These are phyloP conservation scores for Micropterix aruncella DNA, from an alignment of 2,888 invertebrate species.

Conservation along the genomic window DNA sequence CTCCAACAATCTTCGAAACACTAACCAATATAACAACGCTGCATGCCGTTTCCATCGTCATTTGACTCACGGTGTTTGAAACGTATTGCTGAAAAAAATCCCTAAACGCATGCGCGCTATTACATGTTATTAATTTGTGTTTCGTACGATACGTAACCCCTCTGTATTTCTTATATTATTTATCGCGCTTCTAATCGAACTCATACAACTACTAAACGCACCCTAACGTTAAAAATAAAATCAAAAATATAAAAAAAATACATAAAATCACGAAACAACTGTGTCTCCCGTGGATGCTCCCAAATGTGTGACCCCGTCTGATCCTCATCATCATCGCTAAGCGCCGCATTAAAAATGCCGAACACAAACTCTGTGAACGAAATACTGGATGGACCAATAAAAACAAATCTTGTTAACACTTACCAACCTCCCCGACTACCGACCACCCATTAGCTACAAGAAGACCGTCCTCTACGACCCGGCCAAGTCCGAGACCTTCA, in stretches of 20 bases:
- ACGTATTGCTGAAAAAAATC: not conserved
- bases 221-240: not conserved
- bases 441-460: constrained; percentile 34
- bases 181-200: not conserved
- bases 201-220: too few relatives aligned
- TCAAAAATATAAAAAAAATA: not conserved
- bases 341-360: not conserved
- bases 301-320: not conserved
- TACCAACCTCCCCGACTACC: constrained; percentile 15
- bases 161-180: not conserved
- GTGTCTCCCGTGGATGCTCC: not conserved
- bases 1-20: constrained; percentile 21
- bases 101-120: not conserved
- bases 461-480: constrained; percentile 72
- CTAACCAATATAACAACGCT: not conserved
- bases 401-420: constrained; percentile 21
- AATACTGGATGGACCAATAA: constrained; percentile 16
- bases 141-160: too few relatives aligned
- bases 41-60: not conserved
- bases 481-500: constrained; percentile 77
- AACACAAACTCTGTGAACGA: not conserved
- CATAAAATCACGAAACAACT: not conserved
- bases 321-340: not conserved
- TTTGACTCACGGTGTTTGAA: not conserved
- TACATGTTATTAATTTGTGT: not conserved